phyloP scores from a whole-genome alignment of 2,797 vertebrate species.

The Chaetophractus vellerosus region DNA sequence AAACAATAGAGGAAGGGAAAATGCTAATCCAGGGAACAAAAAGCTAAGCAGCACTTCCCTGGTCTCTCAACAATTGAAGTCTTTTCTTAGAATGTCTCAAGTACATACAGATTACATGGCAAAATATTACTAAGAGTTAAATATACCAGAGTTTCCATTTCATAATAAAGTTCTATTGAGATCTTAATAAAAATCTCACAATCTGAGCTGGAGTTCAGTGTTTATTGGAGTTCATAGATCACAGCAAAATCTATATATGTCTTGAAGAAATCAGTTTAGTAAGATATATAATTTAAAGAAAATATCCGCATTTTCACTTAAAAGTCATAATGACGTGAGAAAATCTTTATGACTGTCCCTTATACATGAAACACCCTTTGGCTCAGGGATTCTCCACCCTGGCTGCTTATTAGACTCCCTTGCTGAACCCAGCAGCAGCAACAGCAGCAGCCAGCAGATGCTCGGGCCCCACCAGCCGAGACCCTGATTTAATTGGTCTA shows the following conservation, averaged over 20 bases:
- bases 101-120: not conserved
- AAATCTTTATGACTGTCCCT: not conserved
- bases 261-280: not conserved
- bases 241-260: not conserved
- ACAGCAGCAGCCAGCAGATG: not conserved
- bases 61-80: not conserved
- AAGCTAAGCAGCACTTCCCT: not conserved
- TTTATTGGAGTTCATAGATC: not conserved
- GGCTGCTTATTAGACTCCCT: not conserved
- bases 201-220: conserved; percentile 27
- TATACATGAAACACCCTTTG: not conserved
- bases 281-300: conserved; percentile 51
- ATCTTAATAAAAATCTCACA: not conserved
- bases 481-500: not conserved
- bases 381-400: not conserved
- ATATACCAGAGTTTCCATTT: not conserved
- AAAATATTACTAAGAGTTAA: conserved; percentile 13
- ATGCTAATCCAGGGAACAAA: not conserved
- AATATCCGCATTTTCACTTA: not conserved
- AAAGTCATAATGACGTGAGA: conserved; percentile 12
- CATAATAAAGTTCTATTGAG: not conserved
- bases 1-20: not conserved
- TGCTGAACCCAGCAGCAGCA: not conserved
- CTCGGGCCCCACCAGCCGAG: not conserved
- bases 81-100: conserved; percentile 40